Base-by-base conservation (phyloP, 2,888 invertebrate species). In the Globia sparganii region DNA sequence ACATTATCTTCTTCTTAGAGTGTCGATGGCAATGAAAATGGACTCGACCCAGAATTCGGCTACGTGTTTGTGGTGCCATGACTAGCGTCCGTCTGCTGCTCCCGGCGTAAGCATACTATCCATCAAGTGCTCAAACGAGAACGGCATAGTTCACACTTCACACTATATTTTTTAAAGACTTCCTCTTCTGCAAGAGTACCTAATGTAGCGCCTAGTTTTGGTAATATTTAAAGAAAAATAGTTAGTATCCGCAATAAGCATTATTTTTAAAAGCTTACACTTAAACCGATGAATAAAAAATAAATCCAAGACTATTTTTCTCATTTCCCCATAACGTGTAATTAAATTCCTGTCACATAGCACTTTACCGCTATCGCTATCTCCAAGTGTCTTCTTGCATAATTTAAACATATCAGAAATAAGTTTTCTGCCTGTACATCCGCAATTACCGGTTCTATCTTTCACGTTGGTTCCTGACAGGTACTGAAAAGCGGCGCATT, bases 401-500 rank as follows among this genome's bases (percentile, higher is more conserved):
- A 83, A 87, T 81, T 86, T 86, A 84, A 85, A 80, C 83, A 76
- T 75, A 81, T 81, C 72, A 88, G 78, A 81, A 88, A 82, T 86
- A 84, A 78, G 84, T 83, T 77, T 84, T 85, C 83, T 84, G 72
- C 73, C 67, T 67, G 74, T 85, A 80, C 83, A 87, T 86, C 83
- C 83, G 86, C 93, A 93, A 94, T 94, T 92, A 94, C 92, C 88
- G 89, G 86, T 90, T 90, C 90, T 91, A 92, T 93, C 92, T 91
- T 90, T 91, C 90, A 91, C 89, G 90, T 92, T 90, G 90, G 85
- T 88, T 89, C 90, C 92, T 88, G 88, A 88, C 88, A 87, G 90
- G 90, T 85, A 90, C 89, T 95, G 93, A 95, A 94, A 94, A 93
- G 93, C 91, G 77, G 87, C 86, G 91, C 93, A 95, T 96, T 95